Percentiles rank a stretch among this genome's conserved stretches.
These are phyloP conservation scores for Athalia circularis DNA, from an alignment of 2,888 invertebrate genomes.

Conservation along the genomic window DNA sequence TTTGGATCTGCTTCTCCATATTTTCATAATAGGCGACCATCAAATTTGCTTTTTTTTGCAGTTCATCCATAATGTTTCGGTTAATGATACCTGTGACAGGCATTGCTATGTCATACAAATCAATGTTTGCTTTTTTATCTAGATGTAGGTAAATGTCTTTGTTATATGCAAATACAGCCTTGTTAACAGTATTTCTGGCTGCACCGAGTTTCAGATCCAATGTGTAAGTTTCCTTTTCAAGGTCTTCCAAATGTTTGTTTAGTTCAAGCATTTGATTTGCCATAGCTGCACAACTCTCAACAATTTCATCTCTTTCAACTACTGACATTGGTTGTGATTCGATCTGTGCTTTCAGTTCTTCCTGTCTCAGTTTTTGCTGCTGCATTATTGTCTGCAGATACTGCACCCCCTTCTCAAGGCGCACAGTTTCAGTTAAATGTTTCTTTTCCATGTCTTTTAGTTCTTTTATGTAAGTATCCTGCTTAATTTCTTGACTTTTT, in stretches of 20 bases:
- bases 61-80: constrained; percentile 54
- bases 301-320: constrained; percentile 60
- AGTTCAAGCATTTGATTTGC: constrained; percentile 60
- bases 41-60: constrained; percentile 53
- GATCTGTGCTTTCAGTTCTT: constrained; percentile 58
- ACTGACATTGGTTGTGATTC: constrained; percentile 64
- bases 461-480: constrained; percentile 50
- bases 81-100: constrained; percentile 61
- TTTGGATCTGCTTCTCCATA: constrained; percentile 50
- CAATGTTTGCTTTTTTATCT: constrained; percentile 50
- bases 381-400: constrained; percentile 54
- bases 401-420: constrained; percentile 52
- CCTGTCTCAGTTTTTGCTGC: constrained; percentile 49
- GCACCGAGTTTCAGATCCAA: constrained; percentile 65
- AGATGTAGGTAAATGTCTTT: constrained; percentile 63
- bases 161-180: constrained; percentile 64
- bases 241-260: constrained; percentile 63
- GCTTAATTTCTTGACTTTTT: constrained; percentile 54
- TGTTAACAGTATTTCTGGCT: constrained; percentile 60
- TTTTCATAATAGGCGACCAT: constrained; percentile 52
- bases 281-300: constrained; percentile 59
- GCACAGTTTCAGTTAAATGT: constrained; percentile 54
- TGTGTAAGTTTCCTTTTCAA: constrained; percentile 64
- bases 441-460: constrained; percentile 55
- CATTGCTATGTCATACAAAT: constrained; percentile 61